These are phyloP conservation scores for Phalacrocorax aristotelis DNA, from an alignment of 2,113 vertebrate species.

Conservation along the genomic window DNA sequence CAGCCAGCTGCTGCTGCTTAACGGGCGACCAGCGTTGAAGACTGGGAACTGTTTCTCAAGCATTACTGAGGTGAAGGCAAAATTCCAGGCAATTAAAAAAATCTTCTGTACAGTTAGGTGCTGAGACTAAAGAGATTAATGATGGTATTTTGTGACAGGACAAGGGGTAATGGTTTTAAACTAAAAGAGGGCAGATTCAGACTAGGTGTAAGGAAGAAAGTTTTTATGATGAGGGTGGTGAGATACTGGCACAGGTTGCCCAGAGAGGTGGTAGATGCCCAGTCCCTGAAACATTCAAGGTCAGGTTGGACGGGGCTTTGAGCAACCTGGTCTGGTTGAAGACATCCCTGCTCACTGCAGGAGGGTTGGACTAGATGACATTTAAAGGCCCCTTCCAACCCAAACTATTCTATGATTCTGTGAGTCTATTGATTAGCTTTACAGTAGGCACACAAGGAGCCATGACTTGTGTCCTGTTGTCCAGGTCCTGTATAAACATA, in stretches of 20 bases:
- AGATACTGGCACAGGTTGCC: neutral
- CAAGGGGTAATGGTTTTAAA: neutral
- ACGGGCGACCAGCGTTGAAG: rapidly evolving
- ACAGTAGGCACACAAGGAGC: neutral
- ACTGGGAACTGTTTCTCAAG: neutral
- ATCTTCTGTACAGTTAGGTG: neutral
- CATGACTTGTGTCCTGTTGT: neutral
- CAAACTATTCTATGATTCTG: neutral
- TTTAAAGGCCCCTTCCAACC: neutral
- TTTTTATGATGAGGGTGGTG: neutral
- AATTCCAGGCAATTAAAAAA: neutral
- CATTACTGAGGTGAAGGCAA: neutral
- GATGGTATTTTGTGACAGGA: neutral
- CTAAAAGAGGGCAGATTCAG: neutral
- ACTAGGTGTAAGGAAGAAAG: neutral
- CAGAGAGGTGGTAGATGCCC: neutral
- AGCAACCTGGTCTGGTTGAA: neutral
- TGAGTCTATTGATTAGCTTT: neutral
- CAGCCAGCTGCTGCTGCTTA: neutral
- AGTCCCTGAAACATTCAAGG: neutral
- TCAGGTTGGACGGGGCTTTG: neutral
- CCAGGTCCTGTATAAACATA: neutral
- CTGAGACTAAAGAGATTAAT: neutral
- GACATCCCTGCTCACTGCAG: neutral
- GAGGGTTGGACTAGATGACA: neutral